Base-by-base conservation (phyloP, 2,797 vertebrate species). In the Phaenicophaeus curvirostris region DNA sequence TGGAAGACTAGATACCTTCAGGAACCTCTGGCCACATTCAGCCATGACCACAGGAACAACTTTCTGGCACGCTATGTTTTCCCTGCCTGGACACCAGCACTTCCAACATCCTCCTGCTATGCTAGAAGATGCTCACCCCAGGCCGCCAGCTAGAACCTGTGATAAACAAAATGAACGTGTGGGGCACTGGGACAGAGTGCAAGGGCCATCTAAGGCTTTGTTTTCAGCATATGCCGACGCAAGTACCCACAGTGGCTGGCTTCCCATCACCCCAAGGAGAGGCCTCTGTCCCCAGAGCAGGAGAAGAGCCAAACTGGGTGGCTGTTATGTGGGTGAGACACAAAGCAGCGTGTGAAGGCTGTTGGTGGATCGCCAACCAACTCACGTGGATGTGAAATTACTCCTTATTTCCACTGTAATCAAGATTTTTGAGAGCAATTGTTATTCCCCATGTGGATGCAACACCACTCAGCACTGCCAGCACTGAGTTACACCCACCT, bases 351-450 rank as follows among this genome's bases (percentile, higher is more conserved):
- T 28, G 30, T 28, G 58, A 58, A 86, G 48, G 42, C 42, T 84
- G 41, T 37, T 80, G 72, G 41, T 86, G 37, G 16, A 16, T 23
- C 2, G 0, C 83, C 80, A 75, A 5, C 23, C 58, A 86, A 16
- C 37, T 73, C 1, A 2, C 14, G 12, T 13, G 33, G 57, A 67
- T 55, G 28, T 59, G 59, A 80, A 92, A 80, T 53, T 53, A 44
- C 39, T 55, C 48, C 46, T 75, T 82, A 73, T 95, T 92, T 92
- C 78, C 78, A 57, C 31, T 24, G 24, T 15, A 87, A 82, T 71
- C 24, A 41, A 37, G 72, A 85, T 53, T 83, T 90, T 77, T 65
- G 76, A 80, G 75, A 77, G 25, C 21, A 85, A 4, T 28, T n/a
- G 48, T 53, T 61, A 50, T 15, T 33, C 50, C 23, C 87, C 7